phyloP scores from a whole-genome alignment of 2,888 invertebrate genomes.

The Cephonodes hylas region DNA sequence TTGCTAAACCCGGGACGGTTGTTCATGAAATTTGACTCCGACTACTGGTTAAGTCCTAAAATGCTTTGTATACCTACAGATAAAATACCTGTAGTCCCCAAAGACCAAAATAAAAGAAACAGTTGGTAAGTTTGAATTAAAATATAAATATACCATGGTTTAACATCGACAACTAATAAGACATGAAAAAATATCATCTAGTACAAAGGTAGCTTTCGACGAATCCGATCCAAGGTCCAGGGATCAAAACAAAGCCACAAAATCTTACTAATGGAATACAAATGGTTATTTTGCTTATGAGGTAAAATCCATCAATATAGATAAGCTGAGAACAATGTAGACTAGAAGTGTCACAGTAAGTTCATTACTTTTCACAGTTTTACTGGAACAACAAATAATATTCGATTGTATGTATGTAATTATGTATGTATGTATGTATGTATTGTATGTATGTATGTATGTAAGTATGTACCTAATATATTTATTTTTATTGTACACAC shows the following conservation, averaged over 20 bases:
- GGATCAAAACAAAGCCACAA: slow-evolving; percentile 36
- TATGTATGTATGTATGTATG: too few species aligned
- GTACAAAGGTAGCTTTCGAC: slow-evolving; percentile 12
- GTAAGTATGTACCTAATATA: too few species aligned
- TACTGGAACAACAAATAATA: too few species aligned
- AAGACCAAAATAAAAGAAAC: too few species aligned
- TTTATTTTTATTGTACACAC: too few species aligned
- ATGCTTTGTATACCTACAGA: too few species aligned
- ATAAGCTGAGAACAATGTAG: slow-evolving; percentile 29
- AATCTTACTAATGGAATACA: slow-evolving; percentile 62
- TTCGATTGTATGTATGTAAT: too few species aligned
- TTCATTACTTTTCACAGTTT: not conserved
- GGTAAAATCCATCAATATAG: slow-evolving; percentile 63
- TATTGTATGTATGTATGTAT: too few species aligned
- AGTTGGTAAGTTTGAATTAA: not conserved
- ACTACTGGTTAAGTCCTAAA: too few species aligned
- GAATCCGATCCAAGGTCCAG: slow-evolving; percentile 25
- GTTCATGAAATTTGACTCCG: too few species aligned
- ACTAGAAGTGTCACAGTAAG: slow-evolving; percentile 26
- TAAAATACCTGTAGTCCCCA: too few species aligned
- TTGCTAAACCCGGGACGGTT: too few species aligned
- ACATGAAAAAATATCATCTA: not conserved
- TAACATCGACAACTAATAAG: not conserved
- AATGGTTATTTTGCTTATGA: slow-evolving; percentile 65
- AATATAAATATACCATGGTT: not conserved